Evolutionary conservation across 2,888 invertebrate species (phyloP).

Genomic region (Ectemnius continuus): DNA sequence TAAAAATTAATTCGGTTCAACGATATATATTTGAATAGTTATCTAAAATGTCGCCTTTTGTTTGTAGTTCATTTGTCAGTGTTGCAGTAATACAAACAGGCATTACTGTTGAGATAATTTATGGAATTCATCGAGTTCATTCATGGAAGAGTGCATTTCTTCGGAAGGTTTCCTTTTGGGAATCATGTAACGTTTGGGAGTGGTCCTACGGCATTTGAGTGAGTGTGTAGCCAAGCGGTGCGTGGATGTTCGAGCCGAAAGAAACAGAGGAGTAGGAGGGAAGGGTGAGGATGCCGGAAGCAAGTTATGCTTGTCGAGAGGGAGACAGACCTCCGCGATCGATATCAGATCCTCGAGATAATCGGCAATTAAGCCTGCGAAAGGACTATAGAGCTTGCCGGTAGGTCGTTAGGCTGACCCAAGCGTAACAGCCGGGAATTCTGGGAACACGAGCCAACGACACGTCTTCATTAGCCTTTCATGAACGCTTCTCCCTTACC

Average conservation of each 20-base stretch:
- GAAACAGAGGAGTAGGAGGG: slow-evolving; percentile 23
- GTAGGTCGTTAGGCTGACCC: slow-evolving; percentile 58
- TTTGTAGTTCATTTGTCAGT: no score
- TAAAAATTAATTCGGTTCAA: no score
- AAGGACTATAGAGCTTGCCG: slow-evolving; percentile 56
- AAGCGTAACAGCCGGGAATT: slow-evolving; percentile 61
- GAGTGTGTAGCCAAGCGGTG: neutral
- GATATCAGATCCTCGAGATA: slow-evolving; percentile 65
- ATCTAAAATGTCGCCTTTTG: no score
- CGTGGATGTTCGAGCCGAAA: slow-evolving; percentile 10
- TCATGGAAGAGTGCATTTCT: no score
- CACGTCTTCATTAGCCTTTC: slow-evolving; percentile 76
- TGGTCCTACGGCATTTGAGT: no score
- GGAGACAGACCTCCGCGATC: slow-evolving; percentile 50
- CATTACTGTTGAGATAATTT: no score
- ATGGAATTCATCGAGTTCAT: no score
- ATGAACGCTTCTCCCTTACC: slow-evolving; percentile 65
- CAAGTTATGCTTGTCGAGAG: slow-evolving; percentile 10
- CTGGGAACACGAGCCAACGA: slow-evolving; percentile 71
- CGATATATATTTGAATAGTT: no score
- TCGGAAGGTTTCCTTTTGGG: no score
- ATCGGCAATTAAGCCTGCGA: slow-evolving; percentile 70
- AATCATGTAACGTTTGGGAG: no score
- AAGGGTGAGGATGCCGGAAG: slow-evolving; percentile 53
- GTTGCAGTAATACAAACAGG: no score